Evolutionary conservation across 2,113 vertebrate genomes (phyloP).

Genomic region (Sciurus niger): DNA sequence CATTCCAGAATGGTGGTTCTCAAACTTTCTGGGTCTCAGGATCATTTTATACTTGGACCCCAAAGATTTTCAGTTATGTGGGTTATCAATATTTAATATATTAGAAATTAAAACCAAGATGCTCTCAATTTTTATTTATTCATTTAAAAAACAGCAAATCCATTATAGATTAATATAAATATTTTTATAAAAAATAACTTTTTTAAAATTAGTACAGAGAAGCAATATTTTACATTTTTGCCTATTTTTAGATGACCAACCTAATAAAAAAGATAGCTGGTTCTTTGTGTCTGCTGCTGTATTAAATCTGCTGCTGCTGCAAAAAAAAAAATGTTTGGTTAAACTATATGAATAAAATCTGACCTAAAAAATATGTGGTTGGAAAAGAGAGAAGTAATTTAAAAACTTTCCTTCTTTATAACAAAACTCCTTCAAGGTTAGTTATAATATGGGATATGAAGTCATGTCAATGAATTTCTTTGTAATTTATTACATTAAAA

Average conservation of each 20-base stretch:
- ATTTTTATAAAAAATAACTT: conserved; percentile 30
- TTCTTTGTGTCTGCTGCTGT: not conserved
- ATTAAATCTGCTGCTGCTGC: too few relatives aligned
- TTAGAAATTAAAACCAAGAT: conserved; percentile 45
- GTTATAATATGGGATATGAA: not conserved
- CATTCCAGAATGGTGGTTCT: not conserved
- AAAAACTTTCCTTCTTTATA: conserved; percentile 44
- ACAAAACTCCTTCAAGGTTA: not conserved
- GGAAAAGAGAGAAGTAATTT: conserved; percentile 21
- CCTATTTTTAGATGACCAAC: conserved; percentile 26
- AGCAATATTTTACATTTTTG: conserved; percentile 29
- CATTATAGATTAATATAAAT: not conserved
- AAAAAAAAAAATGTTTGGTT: not conserved
- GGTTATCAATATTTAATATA: conserved; percentile 31
- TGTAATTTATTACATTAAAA: conserved; percentile 9
- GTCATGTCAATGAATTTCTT: not conserved
- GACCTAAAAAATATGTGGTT: not conserved
- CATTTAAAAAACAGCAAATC: conserved; percentile 27
- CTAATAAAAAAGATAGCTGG: conserved; percentile 25
- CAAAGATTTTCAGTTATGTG: conserved; percentile 26
- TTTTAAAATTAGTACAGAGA: not conserved
- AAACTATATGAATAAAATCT: not conserved
- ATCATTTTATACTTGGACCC: not conserved
- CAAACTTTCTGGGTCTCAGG: not conserved
- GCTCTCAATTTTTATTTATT: conserved; percentile 19